Evolutionary conservation across 2,797 vertebrate genomes (phyloP).

Genomic region (Melanotaenia nigrans): DNA sequence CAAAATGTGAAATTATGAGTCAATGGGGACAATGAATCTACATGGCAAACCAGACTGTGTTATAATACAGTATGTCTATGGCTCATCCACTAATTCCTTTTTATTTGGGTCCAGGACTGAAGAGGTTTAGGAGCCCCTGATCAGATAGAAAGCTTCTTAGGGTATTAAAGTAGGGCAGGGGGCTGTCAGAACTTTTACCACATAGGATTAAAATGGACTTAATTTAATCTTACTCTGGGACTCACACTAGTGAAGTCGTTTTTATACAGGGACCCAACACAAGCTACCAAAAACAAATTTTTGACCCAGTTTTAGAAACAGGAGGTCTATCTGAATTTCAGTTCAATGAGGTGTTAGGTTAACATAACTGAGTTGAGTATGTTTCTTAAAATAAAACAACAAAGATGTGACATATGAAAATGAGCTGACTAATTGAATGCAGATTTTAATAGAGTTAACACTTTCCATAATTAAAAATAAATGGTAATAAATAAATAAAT

Average conservation of each 20-base stretch:
- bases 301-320: constrained; percentile 40
- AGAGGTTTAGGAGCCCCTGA: constrained; percentile 55
- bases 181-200: constrained; percentile 65
- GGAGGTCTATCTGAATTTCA: not conserved
- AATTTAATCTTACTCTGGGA: constrained; percentile 64
- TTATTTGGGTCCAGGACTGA: constrained; percentile 55
- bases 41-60: constrained; percentile 25
- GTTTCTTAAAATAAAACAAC: constrained; percentile 5
- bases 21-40: constrained; percentile 26
- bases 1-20: constrained; percentile 39
- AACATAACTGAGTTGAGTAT: not conserved
- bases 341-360: not conserved
- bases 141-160: constrained; percentile 71
- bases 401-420: too few relatives aligned
- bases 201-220: constrained; percentile 67
- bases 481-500: constrained; percentile 30
- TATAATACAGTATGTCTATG: constrained; percentile 22
- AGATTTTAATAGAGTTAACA: constrained; percentile 18
- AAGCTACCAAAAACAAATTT: constrained; percentile 38
- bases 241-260: constrained; percentile 32
- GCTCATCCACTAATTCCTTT: constrained; percentile 49
- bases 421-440: not conserved
- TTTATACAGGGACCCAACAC: constrained; percentile 2
- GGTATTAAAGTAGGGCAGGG: constrained; percentile 68
- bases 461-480: not conserved